Evolutionary conservation across 2,113 vertebrate species (phyloP).

Genomic region (Nettapus auritus): DNA sequence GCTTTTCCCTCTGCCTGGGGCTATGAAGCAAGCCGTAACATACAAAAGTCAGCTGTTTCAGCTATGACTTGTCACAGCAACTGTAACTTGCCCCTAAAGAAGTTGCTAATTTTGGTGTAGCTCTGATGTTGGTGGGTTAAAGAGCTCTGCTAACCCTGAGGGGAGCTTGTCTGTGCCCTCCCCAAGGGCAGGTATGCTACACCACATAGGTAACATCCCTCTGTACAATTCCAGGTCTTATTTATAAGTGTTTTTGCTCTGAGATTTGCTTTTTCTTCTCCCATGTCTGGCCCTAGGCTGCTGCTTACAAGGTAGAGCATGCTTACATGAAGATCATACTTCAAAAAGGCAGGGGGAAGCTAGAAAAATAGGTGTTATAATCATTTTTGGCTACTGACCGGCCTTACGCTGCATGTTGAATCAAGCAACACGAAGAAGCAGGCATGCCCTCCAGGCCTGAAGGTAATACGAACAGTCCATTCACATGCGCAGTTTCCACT

Average conservation of each 20-base stretch:
- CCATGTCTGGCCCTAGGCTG: background rate
- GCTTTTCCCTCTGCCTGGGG: background rate
- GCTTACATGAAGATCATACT: background rate
- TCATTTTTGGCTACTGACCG: background rate
- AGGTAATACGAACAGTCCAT: background rate
- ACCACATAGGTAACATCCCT: background rate
- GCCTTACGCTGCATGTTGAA: background rate
- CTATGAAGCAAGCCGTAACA: background rate
- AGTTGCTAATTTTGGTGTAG: rapidly evolving
- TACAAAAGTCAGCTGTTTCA: background rate
- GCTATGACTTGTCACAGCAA: background rate
- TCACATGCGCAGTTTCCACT: background rate
- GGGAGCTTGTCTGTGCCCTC: background rate
- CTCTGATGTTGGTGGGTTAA: background rate
- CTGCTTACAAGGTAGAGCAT: background rate
- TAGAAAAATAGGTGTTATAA: background rate
- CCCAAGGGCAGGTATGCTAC: background rate
- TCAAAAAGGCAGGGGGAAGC: background rate
- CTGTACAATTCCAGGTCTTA: background rate
- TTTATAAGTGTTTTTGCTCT: background rate
- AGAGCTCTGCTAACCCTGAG: background rate
- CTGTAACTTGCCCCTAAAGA: too few species aligned
- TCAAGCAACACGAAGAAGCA: background rate
- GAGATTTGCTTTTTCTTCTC: background rate
- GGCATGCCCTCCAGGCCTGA: background rate